These are phyloP conservation scores for Globodera rostochiensis DNA, from an alignment of 1,140 invertebrate species.

Conservation along the genomic window DNA sequence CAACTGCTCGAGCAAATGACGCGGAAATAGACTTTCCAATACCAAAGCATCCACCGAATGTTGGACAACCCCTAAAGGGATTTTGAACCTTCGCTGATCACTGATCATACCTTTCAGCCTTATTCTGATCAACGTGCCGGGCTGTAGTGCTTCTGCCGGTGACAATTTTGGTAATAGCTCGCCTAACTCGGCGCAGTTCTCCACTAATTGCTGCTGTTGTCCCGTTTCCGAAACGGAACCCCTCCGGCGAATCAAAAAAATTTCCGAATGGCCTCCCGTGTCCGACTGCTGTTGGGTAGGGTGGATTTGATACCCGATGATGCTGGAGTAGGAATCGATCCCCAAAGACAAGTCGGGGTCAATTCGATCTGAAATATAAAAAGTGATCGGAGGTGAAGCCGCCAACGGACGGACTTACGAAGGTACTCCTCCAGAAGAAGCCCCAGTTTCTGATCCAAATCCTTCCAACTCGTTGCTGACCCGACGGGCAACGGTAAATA, in stretches of 20 bases:
- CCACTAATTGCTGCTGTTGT: background rate
- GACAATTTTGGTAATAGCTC: constrained; percentile 23
- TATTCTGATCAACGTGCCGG: constrained; percentile 23
- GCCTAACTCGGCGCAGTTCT: background rate
- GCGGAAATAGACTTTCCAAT: constrained; percentile 93
- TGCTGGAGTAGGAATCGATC: constrained; percentile 76
- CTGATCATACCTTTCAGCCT: constrained; percentile 12
- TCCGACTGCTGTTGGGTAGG: constrained; percentile 13
- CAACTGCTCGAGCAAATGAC: constrained; percentile 90
- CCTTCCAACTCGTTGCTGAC: constrained; percentile 75
- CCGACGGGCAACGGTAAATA: constrained; percentile 66
- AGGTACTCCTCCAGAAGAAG: constrained; percentile 92
- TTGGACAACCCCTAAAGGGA: constrained; percentile 74
- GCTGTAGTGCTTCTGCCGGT: constrained; percentile 18
- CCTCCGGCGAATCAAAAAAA: constrained; percentile 7
- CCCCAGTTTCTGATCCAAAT: constrained; percentile 84
- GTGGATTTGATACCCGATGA: constrained; percentile 84
- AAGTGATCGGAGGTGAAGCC: background rate
- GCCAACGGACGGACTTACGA: constrained; percentile 64
- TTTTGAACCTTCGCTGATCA: background rate
- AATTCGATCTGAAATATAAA: constrained; percentile 70
- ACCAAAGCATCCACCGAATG: constrained; percentile 86
- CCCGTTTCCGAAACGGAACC: constrained; percentile 40
- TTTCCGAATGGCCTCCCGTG: background rate
- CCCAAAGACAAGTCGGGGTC: constrained; percentile 89